Evolutionary conservation across 2,113 vertebrate genomes (phyloP), one percentile per base, ranked within the genome.

Genomic region (Nerophis ophidion): DNA sequence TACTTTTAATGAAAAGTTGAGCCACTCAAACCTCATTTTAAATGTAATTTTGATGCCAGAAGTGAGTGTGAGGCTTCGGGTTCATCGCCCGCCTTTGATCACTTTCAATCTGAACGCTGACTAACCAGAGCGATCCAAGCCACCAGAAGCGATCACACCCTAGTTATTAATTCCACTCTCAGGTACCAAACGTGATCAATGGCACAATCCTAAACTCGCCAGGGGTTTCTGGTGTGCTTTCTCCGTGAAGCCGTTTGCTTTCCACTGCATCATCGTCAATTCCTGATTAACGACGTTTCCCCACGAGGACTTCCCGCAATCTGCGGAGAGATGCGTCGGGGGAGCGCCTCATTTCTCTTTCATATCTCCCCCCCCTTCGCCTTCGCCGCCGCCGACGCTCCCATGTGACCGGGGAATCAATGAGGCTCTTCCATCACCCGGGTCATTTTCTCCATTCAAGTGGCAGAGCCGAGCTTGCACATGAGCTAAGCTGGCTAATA

Each of bases 341-440:
- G 48, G 14, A 60, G 44, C 49, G 51, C 69, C 65, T 71, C 48
- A 66, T 75, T 70, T 57, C 40, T 67, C 63, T 65, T 65, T 63
- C 61, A 73, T 67, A 75, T 67, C 58, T 68, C 64, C 38, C 66
- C 38, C 66, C 38, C 67, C 34, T 48, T 65, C 60, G 13, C 26
- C 19, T 0, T 12, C 26, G 4, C 26, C 26, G 26, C 26, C 19
- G 2, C 26, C 52, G 69, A 15, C 0, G 11, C 45, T 64, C 67
- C 77, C 46, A 34, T 48, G 57, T 75, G 74, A 73, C 69, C 73
- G 54, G 58, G 13, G 75, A 76, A 80, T 77, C 61, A 5, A 81
- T 75, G n/a, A 15, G 48, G 58, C 65, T 66, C 49, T 34, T 68
- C 63, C 48, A 74, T 70, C 65, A 71, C 34, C 63, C 50, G 57